Conservation (phyloP, 1,140 invertebrate species). For the Trichogramma pretiosum region DNA sequence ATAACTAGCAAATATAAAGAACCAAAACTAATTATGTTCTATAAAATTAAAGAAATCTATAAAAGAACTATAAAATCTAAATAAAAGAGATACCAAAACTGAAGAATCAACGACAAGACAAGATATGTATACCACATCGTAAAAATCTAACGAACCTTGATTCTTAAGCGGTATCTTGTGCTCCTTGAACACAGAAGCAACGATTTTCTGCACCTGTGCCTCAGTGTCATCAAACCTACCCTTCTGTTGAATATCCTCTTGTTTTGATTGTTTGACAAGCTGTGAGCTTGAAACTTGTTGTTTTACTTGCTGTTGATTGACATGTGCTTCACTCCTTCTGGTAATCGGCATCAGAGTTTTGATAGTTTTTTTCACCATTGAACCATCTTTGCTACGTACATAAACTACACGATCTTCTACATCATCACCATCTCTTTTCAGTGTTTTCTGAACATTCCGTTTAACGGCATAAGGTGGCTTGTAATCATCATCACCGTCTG, state of each 20-base stretch:
- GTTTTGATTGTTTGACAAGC: slow-evolving; percentile 23
- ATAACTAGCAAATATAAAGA: too few relatives aligned
- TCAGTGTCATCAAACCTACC: slow-evolving; percentile 36
- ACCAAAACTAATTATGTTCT: too few relatives aligned
- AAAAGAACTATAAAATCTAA: too few relatives aligned
- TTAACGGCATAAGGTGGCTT: slow-evolving; percentile 37
- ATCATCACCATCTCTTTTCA: slow-evolving; percentile 28
- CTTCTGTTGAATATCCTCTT: slow-evolving; percentile 23
- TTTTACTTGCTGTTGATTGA: slow-evolving; percentile 16
- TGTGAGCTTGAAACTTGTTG: too few relatives aligned
- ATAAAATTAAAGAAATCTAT: too few relatives aligned
- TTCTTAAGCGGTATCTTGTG: slow-evolving; percentile 42
- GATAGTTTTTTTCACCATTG: slow-evolving; percentile 41
- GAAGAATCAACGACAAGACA: too few relatives aligned
- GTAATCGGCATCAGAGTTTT: slow-evolving; percentile 42
- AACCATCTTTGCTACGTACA: slow-evolving; percentile 38
- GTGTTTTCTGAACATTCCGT: slow-evolving; percentile 24
- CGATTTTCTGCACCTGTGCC: slow-evolving; percentile 42
- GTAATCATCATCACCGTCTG: slow-evolving; percentile 40
- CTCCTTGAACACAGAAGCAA: slow-evolving; percentile 42
- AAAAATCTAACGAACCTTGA: slow-evolving; percentile 15
- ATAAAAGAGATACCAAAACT: too few relatives aligned
- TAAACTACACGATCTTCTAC: slow-evolving; percentile 39
- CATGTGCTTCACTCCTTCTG: slow-evolving; percentile 18
- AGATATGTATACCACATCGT: too few relatives aligned